Percentiles rank a stretch among this genome's conserved stretches.
Conservation (phyloP, 2,797 vertebrate genomes). For the Falco concolor region DNA sequence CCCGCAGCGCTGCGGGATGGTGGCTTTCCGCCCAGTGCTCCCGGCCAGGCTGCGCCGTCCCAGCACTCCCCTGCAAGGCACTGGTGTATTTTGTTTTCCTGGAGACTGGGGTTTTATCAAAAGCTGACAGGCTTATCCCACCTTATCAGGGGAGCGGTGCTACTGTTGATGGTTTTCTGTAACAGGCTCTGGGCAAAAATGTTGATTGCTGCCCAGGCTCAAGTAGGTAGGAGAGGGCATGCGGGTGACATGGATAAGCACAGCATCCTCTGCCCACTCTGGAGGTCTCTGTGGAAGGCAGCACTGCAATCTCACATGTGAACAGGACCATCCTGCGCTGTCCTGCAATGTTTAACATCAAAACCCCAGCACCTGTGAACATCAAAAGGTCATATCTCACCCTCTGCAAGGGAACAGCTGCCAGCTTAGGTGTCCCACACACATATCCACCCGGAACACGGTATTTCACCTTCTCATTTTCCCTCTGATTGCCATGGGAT, state of each 20-base stretch:
- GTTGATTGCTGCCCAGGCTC: neutral
- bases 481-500: neutral
- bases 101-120: slow-evolving; percentile 1
- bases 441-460: fast-evolving
- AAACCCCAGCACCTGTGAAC: neutral
- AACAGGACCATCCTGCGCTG: fast-evolving
- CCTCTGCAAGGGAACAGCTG: neutral
- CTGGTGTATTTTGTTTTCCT: neutral
- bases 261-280: neutral
- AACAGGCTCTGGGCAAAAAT: neutral
- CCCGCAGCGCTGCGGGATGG: neutral
- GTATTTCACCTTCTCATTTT: neutral
- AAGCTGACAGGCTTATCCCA: slow-evolving; percentile 28
- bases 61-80: neutral
- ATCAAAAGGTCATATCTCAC: neutral
- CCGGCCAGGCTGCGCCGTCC: neutral
- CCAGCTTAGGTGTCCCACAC: neutral
- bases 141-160: slow-evolving; percentile 31
- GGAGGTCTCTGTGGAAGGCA: neutral
- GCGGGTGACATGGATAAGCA: fast-evolving
- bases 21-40: neutral
- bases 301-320: fast-evolving
- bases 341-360: neutral
- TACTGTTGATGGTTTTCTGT: slow-evolving; percentile 14
- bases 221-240: fast-evolving